Evolutionary conservation across 2,113 vertebrate species (phyloP).

Genomic region (Plecotus auritus): DNA sequence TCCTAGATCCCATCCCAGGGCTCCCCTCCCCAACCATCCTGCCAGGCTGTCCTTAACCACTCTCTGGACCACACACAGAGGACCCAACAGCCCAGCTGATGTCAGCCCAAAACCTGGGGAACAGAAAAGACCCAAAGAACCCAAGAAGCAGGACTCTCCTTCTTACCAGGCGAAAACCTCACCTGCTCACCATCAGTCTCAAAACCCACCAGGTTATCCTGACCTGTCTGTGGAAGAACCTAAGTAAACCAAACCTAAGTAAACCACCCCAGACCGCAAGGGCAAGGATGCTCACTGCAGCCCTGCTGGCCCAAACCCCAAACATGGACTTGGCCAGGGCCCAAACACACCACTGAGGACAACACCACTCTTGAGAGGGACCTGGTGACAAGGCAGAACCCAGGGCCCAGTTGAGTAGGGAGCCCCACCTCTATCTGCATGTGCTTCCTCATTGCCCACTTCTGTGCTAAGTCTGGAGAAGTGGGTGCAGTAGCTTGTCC

Average conservation of each 20-base stretch:
- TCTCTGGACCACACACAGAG: background rate
- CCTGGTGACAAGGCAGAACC: background rate
- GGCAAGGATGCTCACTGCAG: background rate
- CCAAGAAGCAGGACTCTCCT: background rate
- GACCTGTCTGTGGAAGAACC: background rate
- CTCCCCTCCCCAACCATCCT: background rate
- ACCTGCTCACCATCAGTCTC: background rate
- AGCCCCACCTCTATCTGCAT: background rate
- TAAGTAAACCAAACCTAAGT: too few species aligned
- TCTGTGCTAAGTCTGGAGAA: background rate
- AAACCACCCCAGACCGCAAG: background rate
- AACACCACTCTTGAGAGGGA: rapidly evolving
- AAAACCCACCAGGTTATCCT: background rate
- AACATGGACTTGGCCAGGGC: too few species aligned
- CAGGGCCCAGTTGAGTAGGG: too few species aligned
- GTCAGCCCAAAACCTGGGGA: background rate
- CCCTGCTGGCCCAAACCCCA: background rate
- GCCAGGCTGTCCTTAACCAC: background rate
- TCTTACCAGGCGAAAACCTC: background rate
- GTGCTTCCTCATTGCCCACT: background rate
- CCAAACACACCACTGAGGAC: too few species aligned
- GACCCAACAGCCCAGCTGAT: background rate
- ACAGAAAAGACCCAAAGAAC: background rate
- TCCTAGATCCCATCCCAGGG: background rate
- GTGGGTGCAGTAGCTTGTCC: background rate